Evolutionary conservation across 2,113 vertebrate species (phyloP).

Genomic region (Camarhynchus parvulus): DNA sequence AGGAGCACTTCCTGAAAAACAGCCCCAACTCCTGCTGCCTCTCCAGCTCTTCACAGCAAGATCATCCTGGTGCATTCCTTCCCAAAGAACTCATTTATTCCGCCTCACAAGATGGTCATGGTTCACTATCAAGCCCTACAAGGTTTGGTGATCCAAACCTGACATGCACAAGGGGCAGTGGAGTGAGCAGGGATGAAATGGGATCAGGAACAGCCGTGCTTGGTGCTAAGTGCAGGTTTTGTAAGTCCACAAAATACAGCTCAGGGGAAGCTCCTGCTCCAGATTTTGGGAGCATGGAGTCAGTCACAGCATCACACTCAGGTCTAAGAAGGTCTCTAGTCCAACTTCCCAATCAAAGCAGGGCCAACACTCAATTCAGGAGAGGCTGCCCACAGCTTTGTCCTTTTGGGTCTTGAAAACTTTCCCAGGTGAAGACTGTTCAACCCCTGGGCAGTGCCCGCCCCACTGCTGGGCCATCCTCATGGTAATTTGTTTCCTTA

Average conservation of each 20-base stretch:
- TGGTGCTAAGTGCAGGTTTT: neutral
- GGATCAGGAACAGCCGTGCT: neutral
- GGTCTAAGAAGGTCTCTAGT: neutral
- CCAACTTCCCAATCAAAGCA: neutral
- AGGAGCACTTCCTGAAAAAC: neutral
- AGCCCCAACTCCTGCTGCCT: neutral
- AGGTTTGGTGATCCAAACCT: neutral
- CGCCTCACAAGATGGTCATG: neutral
- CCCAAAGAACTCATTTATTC: neutral
- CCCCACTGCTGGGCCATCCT: neutral
- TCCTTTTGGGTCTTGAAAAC: neutral
- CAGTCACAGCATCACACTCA: neutral
- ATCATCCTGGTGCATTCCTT: neutral
- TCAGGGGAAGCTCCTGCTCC: neutral
- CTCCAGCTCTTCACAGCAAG: neutral
- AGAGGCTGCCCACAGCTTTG: neutral
- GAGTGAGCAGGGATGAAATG: neutral
- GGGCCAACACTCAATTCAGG: neutral
- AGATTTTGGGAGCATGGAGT: neutral
- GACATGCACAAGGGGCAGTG: neutral
- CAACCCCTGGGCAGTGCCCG: neutral
- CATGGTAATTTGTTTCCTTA: neutral
- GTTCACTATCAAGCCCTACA: neutral
- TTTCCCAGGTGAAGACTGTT: neutral
- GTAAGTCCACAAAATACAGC: neutral